A percentile compares a stretch with the other conserved stretches of the same genome.
Evolutionary conservation across 2,797 vertebrate genomes (phyloP).

Genomic region (Manis javanica): DNA sequence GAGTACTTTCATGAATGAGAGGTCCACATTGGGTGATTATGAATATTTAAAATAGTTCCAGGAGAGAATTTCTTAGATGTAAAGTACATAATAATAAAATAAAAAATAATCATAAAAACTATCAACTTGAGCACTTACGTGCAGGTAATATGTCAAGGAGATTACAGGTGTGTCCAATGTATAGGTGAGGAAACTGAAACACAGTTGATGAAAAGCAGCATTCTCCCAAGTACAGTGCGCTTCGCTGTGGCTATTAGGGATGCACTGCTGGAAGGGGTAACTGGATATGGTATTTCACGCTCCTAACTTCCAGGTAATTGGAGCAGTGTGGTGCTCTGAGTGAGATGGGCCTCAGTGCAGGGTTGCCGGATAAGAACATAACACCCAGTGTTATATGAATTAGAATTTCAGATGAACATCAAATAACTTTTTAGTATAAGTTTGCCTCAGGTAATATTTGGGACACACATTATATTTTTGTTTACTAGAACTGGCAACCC

Average conservation of each 20-base stretch:
- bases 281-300: background rate
- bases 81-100: background rate
- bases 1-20: background rate
- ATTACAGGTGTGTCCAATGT: background rate
- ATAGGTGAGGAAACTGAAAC: too few species aligned
- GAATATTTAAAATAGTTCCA: background rate
- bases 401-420: background rate
- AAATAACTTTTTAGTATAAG: background rate
- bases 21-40: background rate
- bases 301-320: background rate
- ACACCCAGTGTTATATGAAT: background rate
- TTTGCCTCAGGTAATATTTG: background rate
- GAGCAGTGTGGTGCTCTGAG: background rate
- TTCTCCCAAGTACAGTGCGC: background rate
- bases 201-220: background rate
- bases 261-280: background rate
- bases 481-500: background rate
- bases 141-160: background rate
- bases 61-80: background rate
- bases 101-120: background rate
- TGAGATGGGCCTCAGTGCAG: background rate
- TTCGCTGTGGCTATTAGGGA: background rate
- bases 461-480: background rate
- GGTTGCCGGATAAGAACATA: background rate
- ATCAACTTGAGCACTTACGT: background rate